These are phyloP conservation scores for Eucidaris tribuloides DNA, from an alignment of 35 echinoderm and acorn worm species.

Conservation along the genomic window DNA sequence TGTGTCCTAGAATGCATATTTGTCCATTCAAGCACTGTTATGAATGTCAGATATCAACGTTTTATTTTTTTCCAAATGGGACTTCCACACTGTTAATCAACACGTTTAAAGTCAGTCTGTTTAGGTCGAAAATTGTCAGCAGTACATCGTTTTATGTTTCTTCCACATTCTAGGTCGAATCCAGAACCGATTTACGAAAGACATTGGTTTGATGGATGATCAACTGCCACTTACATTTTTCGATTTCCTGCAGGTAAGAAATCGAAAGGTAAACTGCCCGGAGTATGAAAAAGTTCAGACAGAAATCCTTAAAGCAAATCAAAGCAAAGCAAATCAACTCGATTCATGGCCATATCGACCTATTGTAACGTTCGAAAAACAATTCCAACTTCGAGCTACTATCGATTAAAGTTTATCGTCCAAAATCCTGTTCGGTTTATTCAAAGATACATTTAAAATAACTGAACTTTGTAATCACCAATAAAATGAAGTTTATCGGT, in stretches of 20 bases:
- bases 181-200: conserved; percentile 86
- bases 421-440: not conserved
- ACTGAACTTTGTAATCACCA: no score
- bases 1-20: not conserved
- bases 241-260: conserved; percentile 72
- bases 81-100: no score
- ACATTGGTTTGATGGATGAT: conserved; percentile 88
- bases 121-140: no score
- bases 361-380: not conserved
- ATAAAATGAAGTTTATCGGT: no score
- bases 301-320: not conserved
- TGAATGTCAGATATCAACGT: no score
- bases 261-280: not conserved
- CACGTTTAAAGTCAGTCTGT: no score
- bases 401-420: not conserved
- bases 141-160: not conserved
- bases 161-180: conserved; percentile 59
- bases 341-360: no score
- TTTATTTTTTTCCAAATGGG: no score
- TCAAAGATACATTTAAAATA: no score
- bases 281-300: not conserved
- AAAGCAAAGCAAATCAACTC: no score
- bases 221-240: conserved; percentile 63
- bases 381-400: not conserved
- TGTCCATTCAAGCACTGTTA: not conserved